These are phyloP conservation scores for Zygogramma bicolorata DNA, from an alignment of 2,888 invertebrate genomes.

Conservation along the genomic window DNA sequence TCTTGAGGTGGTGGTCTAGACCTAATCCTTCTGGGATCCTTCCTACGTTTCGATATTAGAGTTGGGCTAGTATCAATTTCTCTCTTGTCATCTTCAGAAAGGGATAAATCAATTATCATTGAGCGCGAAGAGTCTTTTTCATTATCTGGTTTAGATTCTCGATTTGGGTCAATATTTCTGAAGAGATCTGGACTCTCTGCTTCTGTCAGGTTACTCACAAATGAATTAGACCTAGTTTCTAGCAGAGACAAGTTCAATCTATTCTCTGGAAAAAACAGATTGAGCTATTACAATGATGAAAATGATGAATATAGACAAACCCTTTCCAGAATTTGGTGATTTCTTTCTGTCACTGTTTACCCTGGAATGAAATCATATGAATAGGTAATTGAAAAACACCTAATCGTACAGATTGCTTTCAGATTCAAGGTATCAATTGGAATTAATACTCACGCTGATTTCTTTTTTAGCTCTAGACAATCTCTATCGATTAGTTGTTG, in stretches of 20 bases:
- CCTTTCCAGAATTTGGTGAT: slow-evolving; percentile 21
- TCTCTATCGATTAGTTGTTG: slow-evolving; percentile 36
- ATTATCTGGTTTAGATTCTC: slow-evolving; percentile 1
- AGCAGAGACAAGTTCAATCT: not conserved
- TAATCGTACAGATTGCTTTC: not conserved
- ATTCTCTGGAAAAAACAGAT: slow-evolving; percentile 10
- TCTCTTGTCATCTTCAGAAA: slow-evolving; percentile 33
- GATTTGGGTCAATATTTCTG: slow-evolving; percentile 13
- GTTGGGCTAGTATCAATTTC: slow-evolving; percentile 40
- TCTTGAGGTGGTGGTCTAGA: too few relatives aligned
- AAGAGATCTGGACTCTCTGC: slow-evolving; percentile 42
- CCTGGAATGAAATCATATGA: too few relatives aligned
- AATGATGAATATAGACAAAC: not conserved
- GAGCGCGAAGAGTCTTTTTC: slow-evolving; percentile 13
- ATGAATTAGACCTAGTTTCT: not conserved
- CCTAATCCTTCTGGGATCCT: slow-evolving; percentile 26
- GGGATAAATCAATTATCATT: slow-evolving; percentile 29
- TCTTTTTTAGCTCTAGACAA: slow-evolving; percentile 23
- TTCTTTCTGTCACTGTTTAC: not conserved
- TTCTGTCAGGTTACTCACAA: slow-evolving; percentile 7
- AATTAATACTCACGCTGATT: slow-evolving; percentile 24
- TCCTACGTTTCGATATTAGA: slow-evolving; percentile 38
- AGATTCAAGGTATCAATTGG: not conserved
- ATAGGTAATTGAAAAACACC: too few relatives aligned
- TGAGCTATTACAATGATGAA: not conserved